Evolutionary conservation across 2,888 invertebrate species (phyloP), one percentile per base, ranked within the genome.

Genomic region (Drosophila anomalata): DNA sequence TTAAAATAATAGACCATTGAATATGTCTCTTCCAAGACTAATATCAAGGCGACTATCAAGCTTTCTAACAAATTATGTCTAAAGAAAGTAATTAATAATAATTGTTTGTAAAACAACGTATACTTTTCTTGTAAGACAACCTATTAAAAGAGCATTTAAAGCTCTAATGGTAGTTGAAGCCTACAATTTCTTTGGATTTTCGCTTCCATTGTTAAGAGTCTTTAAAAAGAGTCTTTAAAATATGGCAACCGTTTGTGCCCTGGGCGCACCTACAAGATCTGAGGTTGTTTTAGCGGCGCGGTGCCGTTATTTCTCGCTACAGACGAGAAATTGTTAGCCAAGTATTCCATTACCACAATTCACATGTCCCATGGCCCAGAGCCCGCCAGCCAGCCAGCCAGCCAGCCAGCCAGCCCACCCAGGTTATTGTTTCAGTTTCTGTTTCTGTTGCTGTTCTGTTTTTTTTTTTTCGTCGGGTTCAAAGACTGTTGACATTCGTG

Each of bases 401-500:
- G 14, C 14, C 14, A 14, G 14, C 14, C 14, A 3, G 29, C 36
- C 26, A 59, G 65, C 63, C 65, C 65, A 65, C 65, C 65, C 65
- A 65, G 47, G 66, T 54, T 63, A 63, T 65, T 65, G 65, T 63
- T 65, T 63, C 54, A 72, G 67, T 47, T 52, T 55, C 22, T 55
- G 33, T 33, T 44, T 9, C 33, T 29, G 47, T 41, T 20, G 26
- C 46, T 5, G 22, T 22, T 22, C 4, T 22, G 22, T 22, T 68
- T 42, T 68, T 47, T 60, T 41, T 67, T 33, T 68, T 52, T 60
- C 24, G 66, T 52, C 22, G 67, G 57, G 84, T 85, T 84, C 85
- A 80, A 78, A 80, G 84, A 76, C 85, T 77, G 82, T 69, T 80
- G 80, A 84, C 84, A 80, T 84, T 80, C 82, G 58, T 17, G 33